phyloP scores from a whole-genome alignment of 2,113 vertebrate species.

The Corythornis cristatus region DNA sequence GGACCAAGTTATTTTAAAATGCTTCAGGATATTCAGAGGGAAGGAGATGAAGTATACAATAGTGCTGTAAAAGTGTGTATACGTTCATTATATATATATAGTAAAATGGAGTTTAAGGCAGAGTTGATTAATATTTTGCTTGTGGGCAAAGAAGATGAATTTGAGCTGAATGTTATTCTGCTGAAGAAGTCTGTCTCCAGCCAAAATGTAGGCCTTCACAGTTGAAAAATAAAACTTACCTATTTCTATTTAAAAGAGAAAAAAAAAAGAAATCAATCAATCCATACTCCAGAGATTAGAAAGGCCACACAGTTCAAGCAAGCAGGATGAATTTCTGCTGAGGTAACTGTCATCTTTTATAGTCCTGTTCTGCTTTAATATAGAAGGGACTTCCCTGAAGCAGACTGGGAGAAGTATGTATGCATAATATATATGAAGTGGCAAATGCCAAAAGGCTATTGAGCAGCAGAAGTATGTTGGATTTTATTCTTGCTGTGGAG shows the following conservation, averaged over 20 bases:
- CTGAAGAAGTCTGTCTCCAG: slow-evolving; percentile 15
- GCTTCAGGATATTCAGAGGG: slow-evolving; percentile 3
- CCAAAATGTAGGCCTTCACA: neutral
- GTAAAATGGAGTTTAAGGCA: neutral
- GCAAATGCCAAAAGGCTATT: neutral
- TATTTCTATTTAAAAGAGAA: slow-evolving; percentile 9
- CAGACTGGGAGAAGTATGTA: neutral
- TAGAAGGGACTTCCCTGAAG: slow-evolving; percentile 6
- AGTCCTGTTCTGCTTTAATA: neutral
- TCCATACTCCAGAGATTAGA: slow-evolving; percentile 13
- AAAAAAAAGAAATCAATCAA: neutral
- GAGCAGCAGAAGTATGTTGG: neutral
- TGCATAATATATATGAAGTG: neutral
- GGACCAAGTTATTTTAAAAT: slow-evolving; percentile 37
- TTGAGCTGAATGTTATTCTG: slow-evolving; percentile 3
- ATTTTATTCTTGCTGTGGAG: neutral
- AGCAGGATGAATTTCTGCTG: slow-evolving; percentile 42
- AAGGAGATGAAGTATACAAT: neutral
- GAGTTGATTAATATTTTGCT: slow-evolving; percentile 27
- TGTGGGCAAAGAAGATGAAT: neutral
- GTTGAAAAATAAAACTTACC: slow-evolving; percentile 12
- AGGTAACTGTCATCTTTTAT: neutral
- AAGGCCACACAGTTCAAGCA: slow-evolving; percentile 33
- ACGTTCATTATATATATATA: neutral
- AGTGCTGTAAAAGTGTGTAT: neutral